phyloP scores from a whole-genome alignment of 2,113 vertebrate species.

The Peromyscus polionotus region DNA sequence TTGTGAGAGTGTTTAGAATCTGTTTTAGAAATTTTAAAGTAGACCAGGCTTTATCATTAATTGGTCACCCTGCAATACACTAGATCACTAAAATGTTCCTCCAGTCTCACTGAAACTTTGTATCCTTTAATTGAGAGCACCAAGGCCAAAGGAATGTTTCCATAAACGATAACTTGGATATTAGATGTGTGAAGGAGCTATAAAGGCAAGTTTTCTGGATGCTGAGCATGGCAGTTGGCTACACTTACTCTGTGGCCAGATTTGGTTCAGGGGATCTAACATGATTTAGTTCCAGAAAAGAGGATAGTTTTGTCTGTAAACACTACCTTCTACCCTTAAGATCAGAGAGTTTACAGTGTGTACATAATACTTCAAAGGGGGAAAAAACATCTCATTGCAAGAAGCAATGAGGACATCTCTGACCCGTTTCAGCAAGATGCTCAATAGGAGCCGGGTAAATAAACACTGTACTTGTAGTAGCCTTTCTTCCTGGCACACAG shows the following conservation, averaged over 20 bases:
- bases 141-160: neutral
- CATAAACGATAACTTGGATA: neutral
- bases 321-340: neutral
- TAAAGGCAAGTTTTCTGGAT: neutral
- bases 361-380: neutral
- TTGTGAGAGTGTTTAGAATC: neutral
- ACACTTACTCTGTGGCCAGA: neutral
- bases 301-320: neutral
- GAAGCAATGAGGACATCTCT: neutral
- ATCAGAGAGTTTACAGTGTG: neutral
- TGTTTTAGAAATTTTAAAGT: neutral
- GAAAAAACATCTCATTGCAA: neutral
- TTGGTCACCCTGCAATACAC: neutral
- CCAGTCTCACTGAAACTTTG: neutral
- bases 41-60: neutral
- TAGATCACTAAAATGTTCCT: neutral
- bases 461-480: neutral
- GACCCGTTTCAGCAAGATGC: neutral
- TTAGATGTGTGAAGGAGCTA: neutral
- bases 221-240: neutral
- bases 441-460: neutral
- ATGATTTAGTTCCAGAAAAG: conserved; percentile 40
- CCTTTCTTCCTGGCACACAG: conserved; percentile 9
- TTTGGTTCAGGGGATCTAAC: neutral
- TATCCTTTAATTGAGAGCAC: neutral